Percentiles rank a stretch among this genome's conserved stretches.
These are phyloP conservation scores for Atherinomorus stipes DNA, from an alignment of 2,113 vertebrate species.

Conservation along the genomic window DNA sequence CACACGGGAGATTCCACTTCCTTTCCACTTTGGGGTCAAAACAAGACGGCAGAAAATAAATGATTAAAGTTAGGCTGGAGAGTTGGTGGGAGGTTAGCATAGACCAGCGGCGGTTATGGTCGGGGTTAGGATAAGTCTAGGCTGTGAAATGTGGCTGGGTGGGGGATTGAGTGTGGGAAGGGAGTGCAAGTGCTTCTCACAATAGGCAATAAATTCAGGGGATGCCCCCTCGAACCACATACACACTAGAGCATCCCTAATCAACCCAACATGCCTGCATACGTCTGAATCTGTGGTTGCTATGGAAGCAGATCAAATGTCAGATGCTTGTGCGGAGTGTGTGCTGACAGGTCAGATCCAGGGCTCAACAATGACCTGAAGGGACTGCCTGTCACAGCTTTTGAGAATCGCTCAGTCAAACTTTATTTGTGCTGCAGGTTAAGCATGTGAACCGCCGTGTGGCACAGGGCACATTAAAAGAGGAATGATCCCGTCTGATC, in stretches of 20 bases:
- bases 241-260: constrained; percentile 13
- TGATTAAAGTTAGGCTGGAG: not conserved
- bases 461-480: constrained; percentile 8
- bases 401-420: constrained; percentile 24
- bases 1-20: not conserved
- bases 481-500: not conserved
- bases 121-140: not conserved
- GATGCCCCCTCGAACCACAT: constrained; percentile 23
- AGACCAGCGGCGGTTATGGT: not conserved
- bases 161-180: not conserved
- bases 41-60: not conserved
- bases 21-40: not conserved
- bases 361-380: constrained; percentile 13
- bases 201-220: constrained; percentile 57
- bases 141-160: not conserved
- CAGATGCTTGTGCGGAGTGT: constrained; percentile 4
- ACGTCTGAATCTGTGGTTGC: constrained; percentile 16
- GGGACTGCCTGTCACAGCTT: not conserved
- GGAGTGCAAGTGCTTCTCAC: constrained; percentile 26
- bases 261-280: constrained; percentile 6
- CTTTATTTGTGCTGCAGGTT: constrained; percentile 9
- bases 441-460: not conserved
- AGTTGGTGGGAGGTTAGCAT: not conserved
- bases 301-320: constrained; percentile 8
- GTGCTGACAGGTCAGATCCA: constrained; percentile 39